These are phyloP conservation scores for Meliscaeva auricollis DNA, from an alignment of 2,888 invertebrate genomes.

Conservation along the genomic window DNA sequence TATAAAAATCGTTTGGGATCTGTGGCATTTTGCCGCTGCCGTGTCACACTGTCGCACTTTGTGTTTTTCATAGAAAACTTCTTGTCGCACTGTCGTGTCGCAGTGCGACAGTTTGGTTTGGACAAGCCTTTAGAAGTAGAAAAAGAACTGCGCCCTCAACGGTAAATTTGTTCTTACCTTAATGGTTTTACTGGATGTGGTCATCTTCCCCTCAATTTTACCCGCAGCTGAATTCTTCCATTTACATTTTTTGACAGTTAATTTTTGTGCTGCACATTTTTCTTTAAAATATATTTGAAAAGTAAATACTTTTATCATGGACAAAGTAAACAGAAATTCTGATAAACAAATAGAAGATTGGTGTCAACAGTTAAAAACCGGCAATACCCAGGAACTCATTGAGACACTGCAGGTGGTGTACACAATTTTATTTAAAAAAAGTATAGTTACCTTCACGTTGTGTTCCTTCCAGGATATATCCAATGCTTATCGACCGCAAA, in stretches of 20 bases:
- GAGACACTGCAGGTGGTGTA: conserved; percentile 23
- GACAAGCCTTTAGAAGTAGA: too few relatives aligned
- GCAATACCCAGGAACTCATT: conserved; percentile 10
- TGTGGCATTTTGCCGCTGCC: too few relatives aligned
- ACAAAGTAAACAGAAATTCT: neutral
- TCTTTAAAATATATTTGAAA: neutral
- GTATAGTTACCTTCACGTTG: neutral
- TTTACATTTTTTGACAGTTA: neutral
- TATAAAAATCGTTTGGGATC: too few relatives aligned
- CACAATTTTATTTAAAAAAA: neutral
- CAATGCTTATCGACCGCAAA: conserved; percentile 39
- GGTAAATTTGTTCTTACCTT: too few relatives aligned
- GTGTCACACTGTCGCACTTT: too few relatives aligned
- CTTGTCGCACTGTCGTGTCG: too few relatives aligned
- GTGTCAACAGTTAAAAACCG: conserved; percentile 13
- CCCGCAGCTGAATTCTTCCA: neutral
- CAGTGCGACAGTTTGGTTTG: too few relatives aligned
- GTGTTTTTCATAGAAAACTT: too few relatives aligned
- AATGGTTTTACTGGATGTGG: too few relatives aligned
- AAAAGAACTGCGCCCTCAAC: too few relatives aligned
- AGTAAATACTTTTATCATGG: neutral
- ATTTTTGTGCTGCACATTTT: neutral
- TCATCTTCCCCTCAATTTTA: too few relatives aligned
- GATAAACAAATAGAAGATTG: neutral
- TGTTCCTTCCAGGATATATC: conserved; percentile 59